These are phyloP conservation scores for Drosophila anomalata DNA, from an alignment of 2,888 invertebrate species.

Conservation along the genomic window DNA sequence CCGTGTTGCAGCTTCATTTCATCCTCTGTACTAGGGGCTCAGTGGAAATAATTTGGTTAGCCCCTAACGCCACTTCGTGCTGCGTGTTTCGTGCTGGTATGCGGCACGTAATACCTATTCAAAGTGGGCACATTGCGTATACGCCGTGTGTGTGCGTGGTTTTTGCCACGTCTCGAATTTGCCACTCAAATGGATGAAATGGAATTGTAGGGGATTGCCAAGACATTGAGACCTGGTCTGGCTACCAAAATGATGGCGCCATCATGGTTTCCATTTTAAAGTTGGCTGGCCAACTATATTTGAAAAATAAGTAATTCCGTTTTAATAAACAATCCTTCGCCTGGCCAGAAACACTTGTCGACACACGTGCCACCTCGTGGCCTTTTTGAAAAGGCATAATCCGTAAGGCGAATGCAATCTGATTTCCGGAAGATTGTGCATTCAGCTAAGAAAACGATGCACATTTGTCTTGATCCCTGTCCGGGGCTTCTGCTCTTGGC, in stretches of 20 bases:
- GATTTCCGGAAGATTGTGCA: constrained; percentile 72
- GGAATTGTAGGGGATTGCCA: not conserved
- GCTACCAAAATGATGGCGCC: constrained; percentile 11
- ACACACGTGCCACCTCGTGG: constrained; percentile 38
- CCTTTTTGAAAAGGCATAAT: not conserved
- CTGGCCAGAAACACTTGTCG: constrained; percentile 33
- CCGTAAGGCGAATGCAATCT: constrained; percentile 54
- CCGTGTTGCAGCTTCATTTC: constrained; percentile 51
- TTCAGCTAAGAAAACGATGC: constrained; percentile 78
- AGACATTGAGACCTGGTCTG: not conserved
- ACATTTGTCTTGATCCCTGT: constrained; percentile 47
- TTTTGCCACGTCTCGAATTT: constrained; percentile 26
- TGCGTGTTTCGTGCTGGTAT: constrained; percentile 15
- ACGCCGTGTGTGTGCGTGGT: constrained; percentile 12
- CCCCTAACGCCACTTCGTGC: constrained; percentile 17
- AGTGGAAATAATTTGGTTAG: constrained; percentile 70
- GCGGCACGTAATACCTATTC: constrained; percentile 30
- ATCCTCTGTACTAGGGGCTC: constrained; percentile 17
- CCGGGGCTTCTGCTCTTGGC: constrained; percentile 46
- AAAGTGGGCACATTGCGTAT: constrained; percentile 30
- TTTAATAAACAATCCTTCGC: constrained; percentile 65
- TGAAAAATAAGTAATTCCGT: constrained; percentile 58
- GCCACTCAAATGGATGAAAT: constrained; percentile 7
- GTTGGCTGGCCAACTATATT: constrained; percentile 17
- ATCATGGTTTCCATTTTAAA: constrained; percentile 11